Conservation (phyloP, 2,888 invertebrate genomes). For the Dryomyza anilis region DNA sequence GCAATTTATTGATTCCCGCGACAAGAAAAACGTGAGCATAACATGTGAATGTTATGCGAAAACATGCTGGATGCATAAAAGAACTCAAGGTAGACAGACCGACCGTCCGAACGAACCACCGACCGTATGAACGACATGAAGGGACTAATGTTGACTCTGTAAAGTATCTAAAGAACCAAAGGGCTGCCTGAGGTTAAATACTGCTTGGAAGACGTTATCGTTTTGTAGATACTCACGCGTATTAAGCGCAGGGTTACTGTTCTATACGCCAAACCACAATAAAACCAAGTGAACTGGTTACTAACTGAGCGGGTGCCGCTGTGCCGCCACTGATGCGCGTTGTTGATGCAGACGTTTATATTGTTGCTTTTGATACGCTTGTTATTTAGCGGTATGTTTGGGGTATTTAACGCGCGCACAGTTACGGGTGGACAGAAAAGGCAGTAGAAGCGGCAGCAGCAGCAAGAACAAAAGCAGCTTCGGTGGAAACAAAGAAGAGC, state of each 20-base stretch:
- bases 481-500: neutral
- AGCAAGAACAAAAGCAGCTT: neutral
- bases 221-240: no score
- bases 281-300: no score
- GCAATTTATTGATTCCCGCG: slow-evolving; percentile 28
- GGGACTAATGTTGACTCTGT: no score
- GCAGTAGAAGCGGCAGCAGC: neutral
- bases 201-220: no score
- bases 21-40: neutral
- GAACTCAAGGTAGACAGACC: neutral
- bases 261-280: no score
- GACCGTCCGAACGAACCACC: neutral
- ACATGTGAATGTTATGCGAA: neutral
- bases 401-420: slow-evolving; percentile 4
- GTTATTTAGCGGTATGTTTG: slow-evolving; percentile 19
- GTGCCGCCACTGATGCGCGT: neutral
- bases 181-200: no score
- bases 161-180: no score
- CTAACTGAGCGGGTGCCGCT: no score
- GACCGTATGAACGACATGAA: no score
- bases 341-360: no score
- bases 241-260: no score
- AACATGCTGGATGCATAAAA: neutral
- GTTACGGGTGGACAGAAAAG: slow-evolving; percentile 17
- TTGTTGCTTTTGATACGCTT: slow-evolving; percentile 10